Conservation (phyloP, 2,888 invertebrate species). For the Linhomoeus sp. region DNA sequence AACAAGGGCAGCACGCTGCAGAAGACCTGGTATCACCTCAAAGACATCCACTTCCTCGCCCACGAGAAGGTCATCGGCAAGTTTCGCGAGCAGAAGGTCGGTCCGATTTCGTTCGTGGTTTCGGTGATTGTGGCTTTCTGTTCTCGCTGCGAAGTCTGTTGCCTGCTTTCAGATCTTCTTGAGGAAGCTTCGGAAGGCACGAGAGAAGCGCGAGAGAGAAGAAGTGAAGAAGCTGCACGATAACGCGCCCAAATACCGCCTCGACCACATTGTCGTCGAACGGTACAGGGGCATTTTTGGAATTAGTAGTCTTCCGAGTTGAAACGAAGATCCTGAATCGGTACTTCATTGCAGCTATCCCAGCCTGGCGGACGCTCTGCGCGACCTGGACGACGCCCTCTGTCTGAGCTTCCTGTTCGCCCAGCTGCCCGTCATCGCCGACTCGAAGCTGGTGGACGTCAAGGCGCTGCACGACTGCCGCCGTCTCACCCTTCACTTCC, state of each 20-base stretch:
- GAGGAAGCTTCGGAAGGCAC: conserved; percentile 43
- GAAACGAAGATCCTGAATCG: too few species aligned
- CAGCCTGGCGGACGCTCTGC: conserved; percentile 76
- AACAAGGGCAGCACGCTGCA: conserved; percentile 66
- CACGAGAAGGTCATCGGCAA: conserved; percentile 93
- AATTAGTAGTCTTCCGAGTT: too few species aligned
- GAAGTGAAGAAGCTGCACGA: conserved; percentile 50
- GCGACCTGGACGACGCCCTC: conserved; percentile 87
- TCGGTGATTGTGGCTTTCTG: conserved; percentile 1
- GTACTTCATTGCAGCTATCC: too few species aligned
- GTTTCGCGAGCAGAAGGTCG: conserved; percentile 71
- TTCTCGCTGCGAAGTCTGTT: background rate
- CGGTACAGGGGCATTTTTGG: too few species aligned
- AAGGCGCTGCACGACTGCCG: conserved; percentile 50
- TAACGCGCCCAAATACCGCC: conserved; percentile 62
- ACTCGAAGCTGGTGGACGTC: conserved; percentile 43
- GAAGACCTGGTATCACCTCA: conserved; percentile 69
- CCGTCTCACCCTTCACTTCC: conserved; percentile 73
- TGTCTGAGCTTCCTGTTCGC: conserved; percentile 82
- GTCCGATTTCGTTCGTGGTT: too few species aligned
- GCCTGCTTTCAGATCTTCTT: conserved; percentile 36
- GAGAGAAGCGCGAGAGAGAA: conserved; percentile 54
- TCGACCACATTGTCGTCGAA: conserved; percentile 92
- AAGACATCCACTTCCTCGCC: conserved; percentile 80
- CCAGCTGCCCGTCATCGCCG: conserved; percentile 80